These are phyloP conservation scores for Pituophis catenifer DNA, from an alignment of 2,113 vertebrate species.

Conservation along the genomic window DNA sequence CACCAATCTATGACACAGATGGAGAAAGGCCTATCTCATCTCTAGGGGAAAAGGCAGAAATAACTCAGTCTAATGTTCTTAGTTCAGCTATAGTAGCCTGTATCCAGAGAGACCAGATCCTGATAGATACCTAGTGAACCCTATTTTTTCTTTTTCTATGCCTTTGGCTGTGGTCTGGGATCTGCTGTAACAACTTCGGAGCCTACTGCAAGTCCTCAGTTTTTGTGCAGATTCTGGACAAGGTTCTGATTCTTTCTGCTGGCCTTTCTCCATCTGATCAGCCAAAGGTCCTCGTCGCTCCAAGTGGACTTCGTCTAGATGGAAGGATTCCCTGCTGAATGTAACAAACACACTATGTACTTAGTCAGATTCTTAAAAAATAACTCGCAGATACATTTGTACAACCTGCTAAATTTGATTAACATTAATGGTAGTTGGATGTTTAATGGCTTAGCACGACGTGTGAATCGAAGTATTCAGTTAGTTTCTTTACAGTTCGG, in stretches of 20 bases:
- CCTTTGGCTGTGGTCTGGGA: neutral
- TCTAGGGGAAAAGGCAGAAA: neutral
- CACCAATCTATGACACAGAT: neutral
- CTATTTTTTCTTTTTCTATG: neutral
- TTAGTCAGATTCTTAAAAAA: neutral
- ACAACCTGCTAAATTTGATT: neutral
- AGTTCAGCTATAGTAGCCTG: neutral
- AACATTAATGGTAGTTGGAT: neutral
- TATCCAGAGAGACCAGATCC: neutral
- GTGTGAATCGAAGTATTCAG: neutral
- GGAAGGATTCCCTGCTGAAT: conserved; percentile 47
- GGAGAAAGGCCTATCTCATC: neutral
- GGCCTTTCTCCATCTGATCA: neutral
- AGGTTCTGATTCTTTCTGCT: neutral
- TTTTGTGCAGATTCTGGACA: conserved; percentile 3
- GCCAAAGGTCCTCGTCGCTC: conserved; percentile 8
- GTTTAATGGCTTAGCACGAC: neutral
- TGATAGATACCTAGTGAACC: conserved; percentile 38
- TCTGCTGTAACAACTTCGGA: neutral
- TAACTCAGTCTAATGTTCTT: neutral
- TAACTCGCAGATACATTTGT: neutral
- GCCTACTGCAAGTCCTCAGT: neutral
- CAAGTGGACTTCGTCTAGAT: conserved; percentile 13
- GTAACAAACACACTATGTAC: neutral
- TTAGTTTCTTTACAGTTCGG: neutral